Evolutionary conservation across 2,797 vertebrate genomes (phyloP), one percentile per base, ranked within the genome.

Genomic region (Sebastes itinus): DNA sequence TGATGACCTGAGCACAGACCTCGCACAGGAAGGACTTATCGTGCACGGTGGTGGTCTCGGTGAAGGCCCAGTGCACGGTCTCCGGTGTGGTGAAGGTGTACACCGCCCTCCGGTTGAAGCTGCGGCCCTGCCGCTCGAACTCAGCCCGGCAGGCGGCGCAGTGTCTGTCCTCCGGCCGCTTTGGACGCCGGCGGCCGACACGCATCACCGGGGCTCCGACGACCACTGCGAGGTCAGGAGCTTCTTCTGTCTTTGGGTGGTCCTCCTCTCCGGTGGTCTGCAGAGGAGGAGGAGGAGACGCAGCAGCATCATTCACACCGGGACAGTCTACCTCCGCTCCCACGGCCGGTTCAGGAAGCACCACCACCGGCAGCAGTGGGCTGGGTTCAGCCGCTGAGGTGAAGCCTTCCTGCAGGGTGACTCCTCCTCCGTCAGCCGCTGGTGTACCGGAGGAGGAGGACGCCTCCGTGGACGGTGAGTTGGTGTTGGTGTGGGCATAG

Each of bases 51-150:
- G 9, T 49, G 1, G 78, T 23, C 10, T 66, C 84, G 20, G 93
- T 92, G 84, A 93, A 93, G 27, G 55, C 87, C 92, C 92, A 93
- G 0, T 62, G 87, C 56, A 91, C 92, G 0, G 93, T 91, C 0
- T 92, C 92, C 59, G 90, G 75, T 28, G 81, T 85, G 67, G 89
- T 93, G 89, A 94, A 94, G 33, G 93, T 94, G 77, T 66, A 88
- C 68, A 94, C 90, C 6, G 93, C 90, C 77, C 92, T 78, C 7
- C 93, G 81, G 85, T 92, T 92, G 68, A 94, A 93, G 75, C 90
- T 79, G 6, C 92, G 90, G 18, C 93, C 93, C 10, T 88, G 89
- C 1, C 90, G 86, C 88, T 92, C 91, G 6, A 93, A 94, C 87
- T 82, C 52, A 0, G 8, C 6, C 58, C 22, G 58, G 82, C 93